Evolutionary conservation across 2,113 vertebrate species (phyloP).

Genomic region (Alethe diademata): DNA sequence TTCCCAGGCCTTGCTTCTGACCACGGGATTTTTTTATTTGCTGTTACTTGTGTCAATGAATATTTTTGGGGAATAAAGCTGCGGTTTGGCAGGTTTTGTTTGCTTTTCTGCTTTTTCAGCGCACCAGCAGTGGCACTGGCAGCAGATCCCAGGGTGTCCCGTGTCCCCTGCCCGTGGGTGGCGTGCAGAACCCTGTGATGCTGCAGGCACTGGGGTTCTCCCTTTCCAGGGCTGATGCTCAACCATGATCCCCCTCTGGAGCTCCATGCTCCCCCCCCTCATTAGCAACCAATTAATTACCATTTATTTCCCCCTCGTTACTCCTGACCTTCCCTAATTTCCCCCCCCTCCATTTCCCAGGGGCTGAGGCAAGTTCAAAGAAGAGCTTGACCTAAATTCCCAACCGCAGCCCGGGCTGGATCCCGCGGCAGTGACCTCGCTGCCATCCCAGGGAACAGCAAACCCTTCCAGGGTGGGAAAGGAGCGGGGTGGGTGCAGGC

Average conservation of each 20-base stretch:
- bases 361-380: background rate
- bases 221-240: background rate
- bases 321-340: background rate
- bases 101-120: background rate
- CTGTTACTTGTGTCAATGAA: background rate
- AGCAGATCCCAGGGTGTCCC: background rate
- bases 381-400: background rate
- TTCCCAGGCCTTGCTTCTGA: background rate
- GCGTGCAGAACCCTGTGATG: rapidly evolving
- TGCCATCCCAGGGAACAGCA: background rate
- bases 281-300: background rate
- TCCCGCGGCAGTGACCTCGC: background rate
- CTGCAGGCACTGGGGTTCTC: background rate
- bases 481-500: rapidly evolving
- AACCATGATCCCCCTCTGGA: rapidly evolving
- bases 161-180: background rate
- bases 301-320: background rate
- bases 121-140: rapidly evolving
- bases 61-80: background rate
- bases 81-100: background rate
- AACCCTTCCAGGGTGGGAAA: background rate
- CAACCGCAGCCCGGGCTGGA: background rate
- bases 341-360: background rate
- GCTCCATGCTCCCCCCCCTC: background rate
- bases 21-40: background rate